Base-by-base conservation (phyloP, 2,797 vertebrate genomes). In the Hozukius guyotensis region DNA sequence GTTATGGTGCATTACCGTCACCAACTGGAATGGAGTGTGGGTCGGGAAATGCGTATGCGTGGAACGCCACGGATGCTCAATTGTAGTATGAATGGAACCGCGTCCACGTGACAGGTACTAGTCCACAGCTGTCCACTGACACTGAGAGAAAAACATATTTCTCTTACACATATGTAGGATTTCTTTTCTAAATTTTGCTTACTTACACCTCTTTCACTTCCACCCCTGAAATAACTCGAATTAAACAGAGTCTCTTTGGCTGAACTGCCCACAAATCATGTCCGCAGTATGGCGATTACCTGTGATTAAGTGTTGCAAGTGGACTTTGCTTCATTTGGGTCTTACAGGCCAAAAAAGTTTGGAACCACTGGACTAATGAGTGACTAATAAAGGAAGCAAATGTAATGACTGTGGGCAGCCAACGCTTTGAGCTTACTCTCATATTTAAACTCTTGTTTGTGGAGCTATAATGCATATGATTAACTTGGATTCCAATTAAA, bases 281-380 rank as follows among this genome's bases (percentile, higher is more conserved):
- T 11, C 25, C 25, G 10, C 10, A 49, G 42, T 49, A 18, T 13
- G 13, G 14, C 13, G 13, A 36, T 24, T 24, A 25, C 31, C 52
- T 70, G 53, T 25, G 24, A 46, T 46, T 38, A 18, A 24, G 12
- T 2, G 12, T 38, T 64, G 22, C 14, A 27, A 38, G 12, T 63
- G 22, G 38, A 18, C 38, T 31, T 52, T 31, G 42, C 42, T 67
- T 24, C 29, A 24, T 55, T 68, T 68, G 20, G 20, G 46, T 27
- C 34, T 42, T 2, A n/a, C 11, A 31, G 0, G 18, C 46, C 25
- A 29, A 22, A 31, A 67, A 0, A 0, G 1, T 24, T 32, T 31
- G 71, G 16, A 53, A 36, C 46, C 22, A 25, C 31, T 36, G 29
- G 8, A 14, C 53, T 20, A 16, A 53, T 53, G 38, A 42, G 38